Percentiles rank a stretch among this genome's conserved stretches.
phyloP scores from a whole-genome alignment of 2,888 invertebrate genomes.

The Onthophagus sagittarius region DNA sequence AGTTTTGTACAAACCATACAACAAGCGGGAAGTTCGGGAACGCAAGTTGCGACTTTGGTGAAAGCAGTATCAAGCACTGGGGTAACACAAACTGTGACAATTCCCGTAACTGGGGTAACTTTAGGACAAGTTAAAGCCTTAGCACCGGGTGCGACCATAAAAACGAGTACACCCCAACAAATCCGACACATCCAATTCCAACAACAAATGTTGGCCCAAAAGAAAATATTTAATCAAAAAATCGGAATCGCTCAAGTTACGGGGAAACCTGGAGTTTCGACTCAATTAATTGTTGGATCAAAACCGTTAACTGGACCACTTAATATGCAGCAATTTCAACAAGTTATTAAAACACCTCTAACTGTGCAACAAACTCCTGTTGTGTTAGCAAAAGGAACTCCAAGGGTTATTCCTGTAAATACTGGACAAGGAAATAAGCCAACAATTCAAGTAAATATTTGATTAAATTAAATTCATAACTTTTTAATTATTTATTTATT shows the following conservation, averaged over 20 bases:
- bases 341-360: constrained; percentile 54
- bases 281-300: constrained; percentile 68
- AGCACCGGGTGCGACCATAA: constrained; percentile 42
- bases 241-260: constrained; percentile 57
- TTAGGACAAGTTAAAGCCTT: constrained; percentile 45
- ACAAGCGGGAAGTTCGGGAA: constrained; percentile 52
- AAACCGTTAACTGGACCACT: constrained; percentile 60
- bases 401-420: constrained; percentile 64
- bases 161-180: constrained; percentile 59
- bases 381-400: constrained; percentile 60
- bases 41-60: constrained; percentile 61
- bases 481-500: background rate
- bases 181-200: constrained; percentile 63
- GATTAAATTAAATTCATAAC: background rate
- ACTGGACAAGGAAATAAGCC: constrained; percentile 55
- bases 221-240: constrained; percentile 58
- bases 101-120: constrained; percentile 52
- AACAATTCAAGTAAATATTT: constrained; percentile 54
- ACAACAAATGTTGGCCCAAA: constrained; percentile 54
- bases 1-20: constrained; percentile 48
- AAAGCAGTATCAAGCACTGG: constrained; percentile 54
- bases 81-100: constrained; percentile 50
- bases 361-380: constrained; percentile 55
- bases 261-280: constrained; percentile 53
- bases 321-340: constrained; percentile 72